Base-by-base conservation (phyloP, 1,140 invertebrate species). In the Medauroidea extradentata region DNA sequence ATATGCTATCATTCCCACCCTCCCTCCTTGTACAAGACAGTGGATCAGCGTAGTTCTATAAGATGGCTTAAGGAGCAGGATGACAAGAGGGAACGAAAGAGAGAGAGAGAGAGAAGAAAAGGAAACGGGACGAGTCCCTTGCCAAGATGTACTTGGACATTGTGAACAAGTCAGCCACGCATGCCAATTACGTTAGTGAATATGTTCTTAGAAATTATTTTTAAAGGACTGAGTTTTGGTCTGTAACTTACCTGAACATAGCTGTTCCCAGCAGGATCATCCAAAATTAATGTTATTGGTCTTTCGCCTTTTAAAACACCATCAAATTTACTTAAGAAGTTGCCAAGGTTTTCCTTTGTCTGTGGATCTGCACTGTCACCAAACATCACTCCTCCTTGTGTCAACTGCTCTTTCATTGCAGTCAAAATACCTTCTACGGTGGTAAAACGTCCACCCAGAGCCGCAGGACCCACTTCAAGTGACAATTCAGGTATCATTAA, bases 261-360 rank as follows among this genome's bases (percentile, higher is more conserved):
- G 67, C 94, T 97, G 75, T 99, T 99, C 13, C 97, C 97, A 38
- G 96, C 91, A 13, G 96, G 94, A 79, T 99, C 97, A 75, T 98
- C 93, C 43, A 99, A 73, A 16, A 98, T 74, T 2, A 99, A 64
- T 0, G 90, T 95, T 39, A 87, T 77, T 3, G 78, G 51, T n/a
- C 73, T 72, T 64, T 85, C 77, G 0, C 87, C 80, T 16, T 82
- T 76, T 16, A 94, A 70, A 8, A 95, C 82, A 52, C 86, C 71
- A 53, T 91, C 81, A 24, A 96, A 77, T 64, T 87, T 81, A 0
- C 74, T 68, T 16, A 89, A 75, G 70, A 97, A 93, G 16, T 73
- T 66, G 38, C 82, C 67, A 67, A 92, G 77, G 61, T 73, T 75
- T 16, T 78, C 68, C 42, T 81, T 76, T 14, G 77, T 74, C 9